A percentile compares a stretch with the other conserved stretches of the same genome.
Evolutionary conservation across 2,113 vertebrate genomes (phyloP).

Genomic region (Pardalotus punctatus): DNA sequence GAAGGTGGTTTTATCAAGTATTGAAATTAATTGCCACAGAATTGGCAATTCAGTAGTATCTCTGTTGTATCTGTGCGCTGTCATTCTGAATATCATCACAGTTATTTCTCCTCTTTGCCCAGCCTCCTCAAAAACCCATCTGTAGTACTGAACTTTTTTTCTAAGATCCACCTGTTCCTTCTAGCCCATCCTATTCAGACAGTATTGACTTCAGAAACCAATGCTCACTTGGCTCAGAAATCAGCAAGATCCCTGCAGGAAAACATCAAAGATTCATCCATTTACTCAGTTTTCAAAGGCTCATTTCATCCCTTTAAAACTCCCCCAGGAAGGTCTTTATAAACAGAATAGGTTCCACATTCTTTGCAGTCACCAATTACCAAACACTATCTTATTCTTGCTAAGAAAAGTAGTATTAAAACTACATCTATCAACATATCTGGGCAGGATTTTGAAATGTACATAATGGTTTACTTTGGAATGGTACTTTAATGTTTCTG

Average conservation of each 20-base stretch:
- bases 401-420: not conserved
- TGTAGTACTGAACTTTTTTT: not conserved
- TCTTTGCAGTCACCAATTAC: not conserved
- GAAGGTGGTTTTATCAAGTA: not conserved
- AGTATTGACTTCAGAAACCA: not conserved
- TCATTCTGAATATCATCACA: not conserved
- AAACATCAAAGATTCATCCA: not conserved
- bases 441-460: not conserved
- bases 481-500: not conserved
- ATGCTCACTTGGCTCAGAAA: not conserved
- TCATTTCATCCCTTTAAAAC: not conserved
- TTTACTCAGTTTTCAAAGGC: not conserved
- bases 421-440: not conserved
- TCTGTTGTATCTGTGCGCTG: not conserved
- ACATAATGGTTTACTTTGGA: not conserved
- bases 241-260: not conserved
- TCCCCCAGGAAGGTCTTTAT: not conserved
- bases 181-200: not conserved
- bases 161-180: not conserved
- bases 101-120: not conserved
- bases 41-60: not conserved
- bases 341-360: not conserved
- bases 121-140: not conserved
- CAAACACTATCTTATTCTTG: not conserved
- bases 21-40: not conserved